These are phyloP conservation scores for Drosophila formosana DNA, from an alignment of 2,888 invertebrate genomes.

Conservation along the genomic window DNA sequence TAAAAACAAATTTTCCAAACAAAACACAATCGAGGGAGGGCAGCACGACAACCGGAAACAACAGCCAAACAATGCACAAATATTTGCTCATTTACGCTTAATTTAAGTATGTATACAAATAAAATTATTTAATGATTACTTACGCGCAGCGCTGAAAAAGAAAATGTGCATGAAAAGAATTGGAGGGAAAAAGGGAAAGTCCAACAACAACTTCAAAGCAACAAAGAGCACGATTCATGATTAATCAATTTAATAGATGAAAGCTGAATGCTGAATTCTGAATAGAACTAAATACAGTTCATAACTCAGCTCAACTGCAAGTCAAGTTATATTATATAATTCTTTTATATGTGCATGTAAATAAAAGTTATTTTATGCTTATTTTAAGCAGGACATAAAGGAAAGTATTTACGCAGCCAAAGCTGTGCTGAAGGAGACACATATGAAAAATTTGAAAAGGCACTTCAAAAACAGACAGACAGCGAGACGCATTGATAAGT, in stretches of 20 bases:
- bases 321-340: neutral
- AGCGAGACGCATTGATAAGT: conserved; percentile 27
- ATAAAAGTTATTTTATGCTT: conserved; percentile 1
- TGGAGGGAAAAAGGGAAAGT: neutral
- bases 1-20: conserved; percentile 63
- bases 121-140: conserved; percentile 39
- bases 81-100: conserved; percentile 68
- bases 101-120: conserved; percentile 33
- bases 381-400: neutral
- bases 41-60: conserved; percentile 31
- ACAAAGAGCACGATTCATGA: too few species aligned
- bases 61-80: conserved; percentile 63
- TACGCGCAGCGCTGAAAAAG: conserved; percentile 48
- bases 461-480: conserved; percentile 26
- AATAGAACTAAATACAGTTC: neutral
- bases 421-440: neutral
- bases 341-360: neutral
- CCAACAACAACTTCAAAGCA: neutral
- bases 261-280: too few species aligned
- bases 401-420: conserved; percentile 1
- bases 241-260: too few species aligned
- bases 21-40: neutral
- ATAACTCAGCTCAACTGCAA: neutral
- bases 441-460: conserved; percentile 5
- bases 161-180: neutral